phyloP scores from a whole-genome alignment of 2,113 vertebrate genomes.

The Proteles cristata region DNA sequence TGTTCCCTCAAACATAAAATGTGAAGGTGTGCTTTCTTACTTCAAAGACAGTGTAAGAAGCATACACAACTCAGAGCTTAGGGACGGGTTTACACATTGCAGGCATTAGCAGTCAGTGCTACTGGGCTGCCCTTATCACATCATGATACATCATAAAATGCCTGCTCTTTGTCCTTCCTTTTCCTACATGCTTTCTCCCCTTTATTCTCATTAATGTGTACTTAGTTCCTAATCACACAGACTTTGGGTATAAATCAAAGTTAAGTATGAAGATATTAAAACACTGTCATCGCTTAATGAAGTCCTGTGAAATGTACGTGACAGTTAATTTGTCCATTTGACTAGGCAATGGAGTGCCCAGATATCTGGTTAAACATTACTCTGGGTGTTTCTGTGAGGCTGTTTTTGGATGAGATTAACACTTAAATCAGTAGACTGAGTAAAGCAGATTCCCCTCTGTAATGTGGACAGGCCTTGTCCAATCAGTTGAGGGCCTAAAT shows the following conservation, averaged over 20 bases:
- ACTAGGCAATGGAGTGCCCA: background rate
- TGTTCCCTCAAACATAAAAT: constrained; percentile 45
- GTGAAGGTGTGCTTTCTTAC: constrained; percentile 42
- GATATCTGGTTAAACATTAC: constrained; percentile 19
- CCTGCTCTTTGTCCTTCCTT: background rate
- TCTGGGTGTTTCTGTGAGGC: background rate
- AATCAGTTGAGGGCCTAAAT: background rate
- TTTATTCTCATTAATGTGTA: background rate
- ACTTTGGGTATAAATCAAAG: background rate
- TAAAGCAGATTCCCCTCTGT: background rate
- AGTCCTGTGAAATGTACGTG: background rate
- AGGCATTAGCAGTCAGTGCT: background rate
- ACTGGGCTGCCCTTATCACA: background rate
- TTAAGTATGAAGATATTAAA: background rate
- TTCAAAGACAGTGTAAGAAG: background rate
- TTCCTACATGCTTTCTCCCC: background rate
- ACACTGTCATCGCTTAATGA: background rate
- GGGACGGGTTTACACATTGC: background rate
- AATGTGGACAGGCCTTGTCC: background rate
- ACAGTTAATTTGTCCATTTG: constrained; percentile 20
- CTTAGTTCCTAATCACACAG: background rate
- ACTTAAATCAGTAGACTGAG: background rate
- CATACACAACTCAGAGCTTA: background rate
- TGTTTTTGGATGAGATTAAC: background rate
- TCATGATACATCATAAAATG: background rate